Evolutionary conservation across 2,113 vertebrate genomes (phyloP).

Genomic region (Tangachromis dhanisi): DNA sequence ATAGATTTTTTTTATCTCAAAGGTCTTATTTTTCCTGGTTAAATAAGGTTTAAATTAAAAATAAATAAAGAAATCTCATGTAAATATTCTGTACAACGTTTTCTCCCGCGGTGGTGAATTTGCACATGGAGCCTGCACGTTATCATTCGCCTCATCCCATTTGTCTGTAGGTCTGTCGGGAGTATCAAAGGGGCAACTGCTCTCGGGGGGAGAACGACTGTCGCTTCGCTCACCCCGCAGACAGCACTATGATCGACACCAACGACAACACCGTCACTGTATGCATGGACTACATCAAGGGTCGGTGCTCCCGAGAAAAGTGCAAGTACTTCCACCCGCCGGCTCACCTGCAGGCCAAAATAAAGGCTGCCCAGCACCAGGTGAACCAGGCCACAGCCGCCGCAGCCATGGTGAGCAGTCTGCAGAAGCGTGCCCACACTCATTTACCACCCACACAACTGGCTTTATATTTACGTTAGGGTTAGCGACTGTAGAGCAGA

Average conservation of each 20-base stretch:
- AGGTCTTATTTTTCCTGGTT: background rate
- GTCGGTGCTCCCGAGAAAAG: slow-evolving; percentile 97
- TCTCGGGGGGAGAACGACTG: slow-evolving; percentile 94
- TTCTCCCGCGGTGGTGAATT: background rate
- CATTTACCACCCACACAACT: background rate
- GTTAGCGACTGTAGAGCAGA: background rate
- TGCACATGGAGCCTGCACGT: background rate
- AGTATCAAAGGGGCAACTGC: slow-evolving; percentile 97
- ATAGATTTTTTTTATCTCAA: background rate
- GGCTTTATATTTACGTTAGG: background rate
- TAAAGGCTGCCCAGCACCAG: slow-evolving; percentile 98
- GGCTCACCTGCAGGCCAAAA: slow-evolving; percentile 98
- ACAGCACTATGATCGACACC: slow-evolving; percentile 98
- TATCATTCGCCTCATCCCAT: background rate
- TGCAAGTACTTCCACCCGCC: slow-evolving; percentile 99
- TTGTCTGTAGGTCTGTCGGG: slow-evolving; percentile 84
- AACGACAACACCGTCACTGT: slow-evolving; percentile 98
- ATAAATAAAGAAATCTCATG: background rate
- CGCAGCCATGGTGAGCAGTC: slow-evolving; percentile 92
- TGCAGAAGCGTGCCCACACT: background rate
- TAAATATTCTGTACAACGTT: background rate
- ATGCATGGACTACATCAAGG: slow-evolving; percentile 99
- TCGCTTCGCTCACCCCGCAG: slow-evolving; percentile 90
- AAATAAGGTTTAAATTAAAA: background rate
- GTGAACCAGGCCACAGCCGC: slow-evolving; percentile 98